phyloP scores from a whole-genome alignment of 2,888 invertebrate species.

The Eupithecia subumbrata region DNA sequence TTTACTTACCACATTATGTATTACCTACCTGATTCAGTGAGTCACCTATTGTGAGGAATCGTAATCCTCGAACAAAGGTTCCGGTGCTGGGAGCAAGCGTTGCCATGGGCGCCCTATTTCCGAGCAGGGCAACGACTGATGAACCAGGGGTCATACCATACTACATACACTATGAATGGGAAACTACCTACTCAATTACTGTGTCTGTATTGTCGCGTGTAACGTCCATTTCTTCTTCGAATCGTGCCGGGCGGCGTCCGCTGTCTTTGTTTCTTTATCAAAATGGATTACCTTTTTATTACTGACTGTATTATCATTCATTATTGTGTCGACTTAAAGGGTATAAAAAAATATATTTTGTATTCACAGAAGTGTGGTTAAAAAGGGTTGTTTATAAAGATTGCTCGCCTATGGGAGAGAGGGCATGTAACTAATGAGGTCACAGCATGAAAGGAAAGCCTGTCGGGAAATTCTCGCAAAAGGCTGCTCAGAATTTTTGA shows the following conservation, averaged over 20 bases:
- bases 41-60: slow-evolving; percentile 28
- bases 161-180: slow-evolving; percentile 35
- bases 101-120: slow-evolving; percentile 33
- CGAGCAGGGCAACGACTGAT: slow-evolving; percentile 37
- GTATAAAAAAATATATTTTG: background rate
- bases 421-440: slow-evolving; percentile 48
- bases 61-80: slow-evolving; percentile 27
- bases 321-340: background rate
- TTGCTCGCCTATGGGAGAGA: slow-evolving; percentile 22
- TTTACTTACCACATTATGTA: slow-evolving; percentile 19
- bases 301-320: background rate
- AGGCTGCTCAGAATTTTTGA: background rate
- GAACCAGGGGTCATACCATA: slow-evolving; percentile 19
- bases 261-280: slow-evolving; percentile 13
- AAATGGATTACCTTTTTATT: background rate
- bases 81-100: slow-evolving; percentile 16
- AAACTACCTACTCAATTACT: slow-evolving; percentile 23
- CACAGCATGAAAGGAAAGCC: slow-evolving; percentile 42
- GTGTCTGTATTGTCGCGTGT: slow-evolving; percentile 15
- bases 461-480: slow-evolving; percentile 21
- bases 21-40: slow-evolving; percentile 21
- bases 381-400: slow-evolving; percentile 9
- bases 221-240: slow-evolving; percentile 11
- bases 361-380: slow-evolving; percentile 1
- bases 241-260: background rate